phyloP scores from a whole-genome alignment of 2,888 invertebrate genomes.

The Cephus runcator region DNA sequence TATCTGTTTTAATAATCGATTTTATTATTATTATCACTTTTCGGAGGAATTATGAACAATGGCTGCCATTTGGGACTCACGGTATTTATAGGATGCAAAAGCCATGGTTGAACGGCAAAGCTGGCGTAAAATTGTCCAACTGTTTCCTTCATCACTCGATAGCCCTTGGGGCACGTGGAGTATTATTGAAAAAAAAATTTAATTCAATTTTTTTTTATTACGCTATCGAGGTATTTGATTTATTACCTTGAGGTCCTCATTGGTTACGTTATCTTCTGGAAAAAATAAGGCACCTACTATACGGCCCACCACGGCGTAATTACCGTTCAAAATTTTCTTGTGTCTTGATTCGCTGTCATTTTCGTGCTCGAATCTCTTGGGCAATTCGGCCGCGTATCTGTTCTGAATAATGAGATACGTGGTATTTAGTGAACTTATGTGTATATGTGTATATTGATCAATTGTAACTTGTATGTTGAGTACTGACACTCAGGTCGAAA shows the following conservation, averaged over 20 bases:
- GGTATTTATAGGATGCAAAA: constrained; percentile 45
- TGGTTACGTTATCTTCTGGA: constrained; percentile 41
- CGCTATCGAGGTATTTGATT: not conserved
- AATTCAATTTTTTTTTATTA: not conserved
- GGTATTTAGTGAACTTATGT: not conserved
- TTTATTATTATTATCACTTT: not conserved
- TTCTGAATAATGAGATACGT: constrained; percentile 33
- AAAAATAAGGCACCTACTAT: constrained; percentile 48
- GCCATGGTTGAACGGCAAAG: constrained; percentile 56
- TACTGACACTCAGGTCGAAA: constrained; percentile 43
- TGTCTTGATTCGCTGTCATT: constrained; percentile 26
- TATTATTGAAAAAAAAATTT: not conserved
- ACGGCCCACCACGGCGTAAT: constrained; percentile 50
- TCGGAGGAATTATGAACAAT: not conserved
- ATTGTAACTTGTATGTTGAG: not conserved
- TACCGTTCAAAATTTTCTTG: constrained; percentile 35
- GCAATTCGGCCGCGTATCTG: constrained; percentile 36
- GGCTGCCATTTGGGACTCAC: constrained; percentile 29
- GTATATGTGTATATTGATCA: not conserved
- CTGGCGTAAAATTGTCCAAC: constrained; percentile 42
- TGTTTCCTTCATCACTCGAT: constrained; percentile 49
- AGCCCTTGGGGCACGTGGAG: constrained; percentile 30
- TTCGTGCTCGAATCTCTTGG: constrained; percentile 33
- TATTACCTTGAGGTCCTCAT: constrained; percentile 42
- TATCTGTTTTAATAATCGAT: constrained; percentile 33